Conservation (phyloP, 2,113 vertebrate genomes). For the Guaruba guarouba region DNA sequence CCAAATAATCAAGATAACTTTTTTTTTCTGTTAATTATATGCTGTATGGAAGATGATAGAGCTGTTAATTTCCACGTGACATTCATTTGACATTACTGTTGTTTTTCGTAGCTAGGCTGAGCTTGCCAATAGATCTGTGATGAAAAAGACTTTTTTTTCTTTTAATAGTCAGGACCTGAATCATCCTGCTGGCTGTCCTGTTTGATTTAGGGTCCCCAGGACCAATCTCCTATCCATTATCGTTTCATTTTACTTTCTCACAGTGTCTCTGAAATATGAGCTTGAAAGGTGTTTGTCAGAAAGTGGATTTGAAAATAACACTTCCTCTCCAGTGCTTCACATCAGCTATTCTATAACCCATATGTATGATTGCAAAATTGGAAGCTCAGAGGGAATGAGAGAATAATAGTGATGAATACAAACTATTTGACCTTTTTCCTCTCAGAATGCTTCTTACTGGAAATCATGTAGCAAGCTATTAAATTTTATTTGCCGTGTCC, state of each 20-base stretch:
- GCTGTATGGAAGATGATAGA: background rate
- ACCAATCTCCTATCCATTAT: background rate
- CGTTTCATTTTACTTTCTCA: conserved; percentile 55
- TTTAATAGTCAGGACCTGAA: background rate
- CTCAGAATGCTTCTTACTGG: conserved; percentile 14
- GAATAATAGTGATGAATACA: conserved; percentile 55
- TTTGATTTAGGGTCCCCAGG: conserved; percentile 12
- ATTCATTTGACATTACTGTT: background rate
- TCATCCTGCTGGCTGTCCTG: conserved; percentile 1
- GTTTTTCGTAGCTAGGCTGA: conserved; percentile 3
- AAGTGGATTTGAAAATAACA: conserved; percentile 63
- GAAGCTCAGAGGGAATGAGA: conserved; percentile 46
- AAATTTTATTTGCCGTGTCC: conserved; percentile 51
- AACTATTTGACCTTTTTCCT: conserved; percentile 60
- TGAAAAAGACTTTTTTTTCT: background rate
- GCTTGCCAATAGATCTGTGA: background rate
- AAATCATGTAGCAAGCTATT: conserved; percentile 56
- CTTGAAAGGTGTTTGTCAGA: conserved; percentile 64
- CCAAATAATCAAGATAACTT: background rate
- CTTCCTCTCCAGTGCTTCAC: conserved; percentile 38
- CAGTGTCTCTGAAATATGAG: conserved; percentile 25
- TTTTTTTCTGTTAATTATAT: background rate
- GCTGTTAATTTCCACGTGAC: background rate
- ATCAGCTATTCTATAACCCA: conserved; percentile 39
- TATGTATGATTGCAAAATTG: conserved; percentile 53